Base-by-base conservation (phyloP, 2,797 vertebrate genomes). In the Columba guinea region DNA sequence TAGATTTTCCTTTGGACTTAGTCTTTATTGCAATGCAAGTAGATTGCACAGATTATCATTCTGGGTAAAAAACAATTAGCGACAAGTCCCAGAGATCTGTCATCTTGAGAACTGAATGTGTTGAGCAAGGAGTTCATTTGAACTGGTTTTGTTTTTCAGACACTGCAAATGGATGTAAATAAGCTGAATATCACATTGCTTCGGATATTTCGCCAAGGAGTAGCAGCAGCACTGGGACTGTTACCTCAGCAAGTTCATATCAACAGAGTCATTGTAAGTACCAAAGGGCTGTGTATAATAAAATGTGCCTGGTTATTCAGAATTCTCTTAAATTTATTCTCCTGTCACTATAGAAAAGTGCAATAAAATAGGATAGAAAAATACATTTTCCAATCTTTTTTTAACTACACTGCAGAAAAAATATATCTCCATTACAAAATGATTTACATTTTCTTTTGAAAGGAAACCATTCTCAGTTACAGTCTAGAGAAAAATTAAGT, bases 121-220 rank as follows among this genome's bases (percentile, higher is more conserved):
- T 89, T 81, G 52, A 76, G 35, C 58, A 89, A 62, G 49, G 55
- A 65, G 65, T 78, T 95, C 1, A 41, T 67, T 71, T 89, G 82
- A 85, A 87, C 69, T 84, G 70, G 23, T 92, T 95, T 96, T 91
- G 84, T 96, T 96, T 98, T 97, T 74, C 96, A 99, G 99, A 98
- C 98, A 63, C 94, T 99, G 95, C 98, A 98, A 96, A 98, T 99
- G 98, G 99, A 99, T 88, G 98, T 99, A 92, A 97, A 97, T 97
- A 98, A 98, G 96, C 95, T 99, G 96, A 99, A 99, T 84, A 95
- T 98, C 97, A 99, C 98, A 69, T 98, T 99, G 97, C 99, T 99
- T 94, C 98, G 95, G 75, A 98, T 98, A 97, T 99, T 99, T 97
- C 98, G 98, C 70, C 98, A 98, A 77, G 99, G 99, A 76, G 98